phyloP scores from a whole-genome alignment of 2,888 invertebrate genomes.

The Carterocephalus palaemon region DNA sequence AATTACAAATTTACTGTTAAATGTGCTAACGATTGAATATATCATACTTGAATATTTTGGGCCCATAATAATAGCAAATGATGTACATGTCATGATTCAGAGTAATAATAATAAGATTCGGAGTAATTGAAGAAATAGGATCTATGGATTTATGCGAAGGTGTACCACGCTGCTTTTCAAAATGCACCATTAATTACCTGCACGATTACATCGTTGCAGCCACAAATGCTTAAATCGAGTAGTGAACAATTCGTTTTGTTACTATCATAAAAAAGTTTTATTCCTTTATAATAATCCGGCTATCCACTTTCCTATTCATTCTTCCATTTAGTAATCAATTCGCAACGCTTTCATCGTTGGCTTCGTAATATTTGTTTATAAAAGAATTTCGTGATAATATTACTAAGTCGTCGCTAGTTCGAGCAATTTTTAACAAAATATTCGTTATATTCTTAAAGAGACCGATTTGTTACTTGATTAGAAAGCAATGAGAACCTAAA shows the following conservation, averaged over 20 bases:
- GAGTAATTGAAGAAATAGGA: too few relatives aligned
- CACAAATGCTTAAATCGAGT: conserved; percentile 6
- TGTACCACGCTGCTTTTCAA: too few relatives aligned
- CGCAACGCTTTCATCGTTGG: conserved; percentile 60
- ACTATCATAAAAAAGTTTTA: conserved; percentile 15
- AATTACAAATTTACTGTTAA: too few relatives aligned
- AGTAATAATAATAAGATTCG: too few relatives aligned
- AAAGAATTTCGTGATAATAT: conserved; percentile 51
- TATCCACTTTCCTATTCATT: conserved; percentile 50
- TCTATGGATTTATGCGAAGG: too few relatives aligned
- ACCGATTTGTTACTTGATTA: conserved; percentile 18
- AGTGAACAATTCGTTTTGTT: conserved; percentile 14
- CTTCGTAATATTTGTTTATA: conserved; percentile 49
- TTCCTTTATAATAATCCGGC: conserved; percentile 27
- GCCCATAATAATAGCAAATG: too few relatives aligned
- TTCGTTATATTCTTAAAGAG: conserved; percentile 10
- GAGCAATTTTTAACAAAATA: conserved; percentile 23
- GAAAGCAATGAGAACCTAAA: conserved; percentile 11
- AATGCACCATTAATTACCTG: background rate
- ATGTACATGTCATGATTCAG: too few relatives aligned
- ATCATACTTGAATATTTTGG: too few relatives aligned
- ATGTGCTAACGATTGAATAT: too few relatives aligned
- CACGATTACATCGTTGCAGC: background rate
- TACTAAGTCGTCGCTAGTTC: conserved; percentile 7
- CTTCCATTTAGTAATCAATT: conserved; percentile 62